Percentiles rank a stretch among this genome's conserved stretches.
These are phyloP conservation scores for Theristicus caerulescens DNA, from an alignment of 2,113 vertebrate species.

Conservation along the genomic window DNA sequence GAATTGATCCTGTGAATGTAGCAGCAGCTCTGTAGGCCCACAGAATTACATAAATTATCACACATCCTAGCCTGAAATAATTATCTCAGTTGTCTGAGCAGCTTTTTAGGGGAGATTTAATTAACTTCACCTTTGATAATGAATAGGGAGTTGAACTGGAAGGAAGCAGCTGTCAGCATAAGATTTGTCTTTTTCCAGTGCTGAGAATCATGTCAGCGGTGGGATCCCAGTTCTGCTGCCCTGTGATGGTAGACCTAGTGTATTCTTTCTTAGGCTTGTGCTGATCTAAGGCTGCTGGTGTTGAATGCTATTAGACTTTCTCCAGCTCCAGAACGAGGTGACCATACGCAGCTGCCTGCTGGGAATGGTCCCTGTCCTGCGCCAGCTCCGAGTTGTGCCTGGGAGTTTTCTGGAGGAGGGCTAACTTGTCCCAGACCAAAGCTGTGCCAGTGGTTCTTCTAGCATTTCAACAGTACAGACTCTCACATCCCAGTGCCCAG, in stretches of 20 bases:
- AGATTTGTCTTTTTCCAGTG: background rate
- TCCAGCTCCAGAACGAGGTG: background rate
- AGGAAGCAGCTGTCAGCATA: constrained; percentile 16
- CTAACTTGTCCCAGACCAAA: background rate
- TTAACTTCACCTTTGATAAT: constrained; percentile 49
- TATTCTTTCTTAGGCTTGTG: background rate
- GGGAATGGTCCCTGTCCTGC: background rate
- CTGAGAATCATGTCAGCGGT: background rate
- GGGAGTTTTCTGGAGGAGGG: background rate
- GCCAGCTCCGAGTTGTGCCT: fast-evolving
- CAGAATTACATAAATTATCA: constrained; percentile 20
- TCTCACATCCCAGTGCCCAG: background rate
- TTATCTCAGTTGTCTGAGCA: constrained; percentile 8
- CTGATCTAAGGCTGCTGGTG: background rate
- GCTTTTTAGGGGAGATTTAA: constrained; percentile 25
- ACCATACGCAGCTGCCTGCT: background rate
- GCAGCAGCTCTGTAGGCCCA: background rate
- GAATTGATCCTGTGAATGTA: background rate
- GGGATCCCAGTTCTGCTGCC: background rate
- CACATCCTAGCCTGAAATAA: constrained; percentile 26
- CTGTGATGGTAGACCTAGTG: background rate
- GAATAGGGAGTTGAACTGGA: constrained; percentile 5
- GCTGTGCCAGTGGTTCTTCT: background rate
- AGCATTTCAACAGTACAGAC: background rate
- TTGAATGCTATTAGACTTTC: background rate